Base-by-base conservation (phyloP, 1,140 invertebrate species). In the Philotrypesis tridentata region DNA sequence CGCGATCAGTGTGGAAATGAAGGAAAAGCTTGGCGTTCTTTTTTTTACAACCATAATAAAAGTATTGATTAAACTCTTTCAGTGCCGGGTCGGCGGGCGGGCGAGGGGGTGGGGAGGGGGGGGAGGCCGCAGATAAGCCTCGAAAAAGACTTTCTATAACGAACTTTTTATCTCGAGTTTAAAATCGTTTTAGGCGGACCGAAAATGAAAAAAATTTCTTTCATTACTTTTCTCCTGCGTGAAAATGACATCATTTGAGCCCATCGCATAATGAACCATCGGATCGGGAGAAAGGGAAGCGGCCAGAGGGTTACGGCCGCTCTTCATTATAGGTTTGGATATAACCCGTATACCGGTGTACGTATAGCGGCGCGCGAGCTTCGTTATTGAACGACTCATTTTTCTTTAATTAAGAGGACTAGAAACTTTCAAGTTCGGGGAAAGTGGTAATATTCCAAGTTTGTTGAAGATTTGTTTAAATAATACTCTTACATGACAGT, bases 51-150 rank as follows among this genome's bases (percentile, higher is more conserved):
- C 61, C n/a, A 29, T 67, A 77, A 65, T 40, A 48, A 77, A 77
- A 78, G 76, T 70, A 78, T 78, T 70, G 65, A 78, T 78, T 68
- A 67, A 77, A 67, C 33, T 48, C 43, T 17, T 55, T 14, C 21
- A 17, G 48, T n/a, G 21, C 48, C 48, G 1, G 1, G 21, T 21
- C 17, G 48, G n/a, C 48, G 48, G 12, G 33, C 14, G 9, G n/a
- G n/a, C n/a, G n/a, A n/a, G n/a, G n/a, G n/a, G n/a, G n/a, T n/a
- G n/a, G n/a, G n/a, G n/a, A n/a, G n/a, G n/a, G n/a, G n/a, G n/a
- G n/a, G n/a, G 3, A 37, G 33, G 33, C 9, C 61, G n/a, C 25
- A 43, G 33, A 43, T 37, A 67, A 77, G 65, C 37, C 23, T 76
- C 25, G 11, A 33, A 33, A 70, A 70, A 23, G 25, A 40, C 4